Base-by-base conservation (phyloP, 1,140 invertebrate genomes). In the Hyles vespertilio region DNA sequence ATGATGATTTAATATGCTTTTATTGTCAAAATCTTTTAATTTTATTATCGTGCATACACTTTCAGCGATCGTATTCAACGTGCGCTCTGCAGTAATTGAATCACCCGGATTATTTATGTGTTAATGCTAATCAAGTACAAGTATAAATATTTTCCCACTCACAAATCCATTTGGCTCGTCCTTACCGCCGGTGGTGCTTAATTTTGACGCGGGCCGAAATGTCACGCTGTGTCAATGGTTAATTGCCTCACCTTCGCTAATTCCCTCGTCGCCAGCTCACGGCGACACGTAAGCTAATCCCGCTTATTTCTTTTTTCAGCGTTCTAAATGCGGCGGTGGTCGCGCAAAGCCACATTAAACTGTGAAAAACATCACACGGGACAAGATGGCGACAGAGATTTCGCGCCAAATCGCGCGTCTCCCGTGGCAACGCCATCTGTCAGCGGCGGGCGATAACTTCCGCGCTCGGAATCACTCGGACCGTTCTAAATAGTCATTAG, bases 251-350 rank as follows among this genome's bases (percentile, higher is more conserved):
- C 67, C 79, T 80, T 79, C 51, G 61, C 79, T 72, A 72, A 80
- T 77, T 65, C 63, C 58, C 55, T 8, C 46, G 46, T 70, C 36
- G 56, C 57, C 56, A 48, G 34, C 48, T 57, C 22, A 52, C 47
- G 47, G 49, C 52, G 50, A 66, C 63, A 60, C 70, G 67, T 72
- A 66, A 68, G 72, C 80, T 86, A 73, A 81, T 74, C 44, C 58
- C 63, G 59, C 63, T 74, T 72, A 72, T 82, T 81, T 84, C 70
- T 82, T 85, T 81, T 40, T 85, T 74, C 82, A 87, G 84, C 49
- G 64, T 68, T 77, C 78, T 79, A 84, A 81, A 81, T 74, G 74
- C 74, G 62, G 63, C 63, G 67, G 60, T 56, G 54, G 53, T 48
- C 32, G 61, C 58, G 62, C 62, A 65, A 60, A 68, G 59, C 60